Evolutionary conservation across 92 coral and sea anemone species (phyloP).

Genomic region (Phenganax stokvisi): DNA sequence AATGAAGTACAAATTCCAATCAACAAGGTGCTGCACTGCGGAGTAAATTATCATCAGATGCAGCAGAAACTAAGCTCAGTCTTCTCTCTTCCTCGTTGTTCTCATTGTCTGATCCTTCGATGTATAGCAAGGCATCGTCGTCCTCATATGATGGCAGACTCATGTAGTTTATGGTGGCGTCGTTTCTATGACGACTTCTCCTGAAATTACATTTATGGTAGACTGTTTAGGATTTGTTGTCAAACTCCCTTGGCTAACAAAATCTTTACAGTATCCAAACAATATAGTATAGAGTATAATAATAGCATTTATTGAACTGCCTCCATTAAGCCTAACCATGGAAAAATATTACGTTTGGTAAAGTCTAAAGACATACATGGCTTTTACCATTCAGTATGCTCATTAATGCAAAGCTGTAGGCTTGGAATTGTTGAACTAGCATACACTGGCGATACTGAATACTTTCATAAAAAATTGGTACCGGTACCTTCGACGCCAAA

Average conservation of each 20-base stretch:
- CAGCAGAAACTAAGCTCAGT: conserved; percentile 22
- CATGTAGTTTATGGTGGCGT: conserved; percentile 7
- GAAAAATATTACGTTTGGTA: no score
- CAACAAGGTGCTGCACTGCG: conserved; percentile 20
- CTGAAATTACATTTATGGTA: background rate
- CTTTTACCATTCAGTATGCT: no score
- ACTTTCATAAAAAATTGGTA: background rate
- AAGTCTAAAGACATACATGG: no score
- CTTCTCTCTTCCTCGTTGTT: conserved; percentile 2
- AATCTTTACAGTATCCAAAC: background rate
- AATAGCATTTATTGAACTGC: no score
- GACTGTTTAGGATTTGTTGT: background rate
- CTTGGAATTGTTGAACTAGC: no score
- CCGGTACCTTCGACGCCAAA: background rate
- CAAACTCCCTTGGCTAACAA: background rate
- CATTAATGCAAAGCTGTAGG: no score
- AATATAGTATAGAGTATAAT: no score
- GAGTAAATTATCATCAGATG: conserved; percentile 21
- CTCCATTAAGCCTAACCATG: no score
- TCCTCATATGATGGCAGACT: conserved; percentile 7
- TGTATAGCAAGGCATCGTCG: conserved; percentile 10
- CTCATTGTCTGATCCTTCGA: background rate
- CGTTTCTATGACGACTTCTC: background rate
- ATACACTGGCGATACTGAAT: no score
- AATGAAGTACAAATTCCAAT: background rate